These are phyloP conservation scores for Pangasius sanitwongsei DNA, from an alignment of 2,797 vertebrate genomes.

Conservation along the genomic window DNA sequence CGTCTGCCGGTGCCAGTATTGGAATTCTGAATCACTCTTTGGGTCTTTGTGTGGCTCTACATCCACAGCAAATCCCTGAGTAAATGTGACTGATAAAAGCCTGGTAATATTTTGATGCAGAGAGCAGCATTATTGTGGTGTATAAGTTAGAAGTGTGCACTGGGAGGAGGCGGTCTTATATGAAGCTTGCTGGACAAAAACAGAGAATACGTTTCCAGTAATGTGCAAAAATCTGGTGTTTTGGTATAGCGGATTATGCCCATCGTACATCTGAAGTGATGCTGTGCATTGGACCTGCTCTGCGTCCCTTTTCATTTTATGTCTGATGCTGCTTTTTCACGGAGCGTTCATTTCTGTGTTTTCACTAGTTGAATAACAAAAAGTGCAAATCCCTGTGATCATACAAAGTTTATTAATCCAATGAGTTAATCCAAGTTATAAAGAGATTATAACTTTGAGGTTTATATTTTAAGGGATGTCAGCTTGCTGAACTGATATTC, in stretches of 20 bases:
- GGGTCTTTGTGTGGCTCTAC: not conserved
- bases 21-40: not conserved
- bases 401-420: not conserved
- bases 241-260: no score
- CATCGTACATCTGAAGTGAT: not conserved
- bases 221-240: no score
- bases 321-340: not conserved
- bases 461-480: not conserved
- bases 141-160: not conserved
- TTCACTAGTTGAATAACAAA: not conserved
- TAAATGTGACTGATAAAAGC: not conserved
- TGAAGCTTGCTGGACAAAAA: not conserved
- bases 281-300: not conserved
- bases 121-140: not conserved
- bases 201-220: not conserved
- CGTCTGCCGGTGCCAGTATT: not conserved
- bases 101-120: not conserved
- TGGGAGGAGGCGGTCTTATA: not conserved
- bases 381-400: not conserved
- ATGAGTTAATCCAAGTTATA: not conserved
- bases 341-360: not conserved
- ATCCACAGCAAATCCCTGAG: not conserved
- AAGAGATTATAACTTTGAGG: not conserved
- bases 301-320: not conserved
- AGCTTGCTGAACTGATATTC: not conserved